A percentile compares a stretch with the other conserved stretches of the same genome.
phyloP scores from a whole-genome alignment of 2,113 vertebrate genomes.

The Lanius ludovicianus region DNA sequence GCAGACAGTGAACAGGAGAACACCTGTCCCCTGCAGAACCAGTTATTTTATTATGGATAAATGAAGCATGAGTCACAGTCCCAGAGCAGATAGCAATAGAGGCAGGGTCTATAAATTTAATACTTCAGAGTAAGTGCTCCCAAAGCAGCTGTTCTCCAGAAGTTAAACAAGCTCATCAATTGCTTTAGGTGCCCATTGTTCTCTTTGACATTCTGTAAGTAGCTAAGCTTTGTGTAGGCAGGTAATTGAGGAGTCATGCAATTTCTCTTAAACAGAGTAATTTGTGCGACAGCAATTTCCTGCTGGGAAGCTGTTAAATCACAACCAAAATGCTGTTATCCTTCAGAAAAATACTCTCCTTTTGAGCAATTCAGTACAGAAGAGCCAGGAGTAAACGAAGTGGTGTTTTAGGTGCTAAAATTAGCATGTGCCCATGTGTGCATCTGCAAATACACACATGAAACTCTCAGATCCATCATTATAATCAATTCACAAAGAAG shows the following conservation, averaged over 20 bases:
- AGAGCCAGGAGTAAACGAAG: background rate
- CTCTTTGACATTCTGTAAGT: background rate
- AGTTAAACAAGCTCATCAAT: background rate
- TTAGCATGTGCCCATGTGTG: background rate
- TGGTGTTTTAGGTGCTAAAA: background rate
- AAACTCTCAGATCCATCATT: background rate
- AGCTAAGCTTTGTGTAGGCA: background rate
- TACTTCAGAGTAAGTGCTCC: background rate
- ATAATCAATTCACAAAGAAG: background rate
- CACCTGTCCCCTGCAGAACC: background rate
- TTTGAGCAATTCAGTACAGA: background rate
- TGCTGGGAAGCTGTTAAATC: background rate
- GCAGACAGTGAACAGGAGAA: background rate
- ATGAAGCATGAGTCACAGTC: background rate
- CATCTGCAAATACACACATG: fast-evolving
- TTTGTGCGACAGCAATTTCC: background rate
- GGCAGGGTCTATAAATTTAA: background rate
- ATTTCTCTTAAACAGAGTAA: background rate
- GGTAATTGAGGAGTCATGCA: background rate
- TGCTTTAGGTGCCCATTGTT: background rate
- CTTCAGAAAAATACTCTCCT: background rate
- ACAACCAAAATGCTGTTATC: background rate
- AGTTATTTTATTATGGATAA: background rate
- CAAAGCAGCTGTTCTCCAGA: background rate
- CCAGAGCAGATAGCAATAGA: background rate